Base-by-base conservation (phyloP, 2,888 invertebrate species). In the Reticulitermes lucifugus region DNA sequence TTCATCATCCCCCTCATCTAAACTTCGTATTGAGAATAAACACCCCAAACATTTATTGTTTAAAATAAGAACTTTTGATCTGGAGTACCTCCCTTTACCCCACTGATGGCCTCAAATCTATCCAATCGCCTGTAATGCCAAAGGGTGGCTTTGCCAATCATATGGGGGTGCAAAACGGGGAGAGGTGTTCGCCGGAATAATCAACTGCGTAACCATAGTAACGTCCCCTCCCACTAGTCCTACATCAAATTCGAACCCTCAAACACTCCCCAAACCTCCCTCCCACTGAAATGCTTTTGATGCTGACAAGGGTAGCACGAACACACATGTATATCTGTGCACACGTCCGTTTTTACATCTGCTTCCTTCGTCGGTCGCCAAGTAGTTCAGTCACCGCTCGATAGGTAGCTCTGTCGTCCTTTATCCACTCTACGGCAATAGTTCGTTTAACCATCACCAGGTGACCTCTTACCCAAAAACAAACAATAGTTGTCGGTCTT, bases 111-210 rank as follows among this genome's bases (percentile, higher is more conserved):
- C 84, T 51, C 22, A 60, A 84, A 73, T 86, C 83, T 83, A 83
- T 79, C 86, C 86, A 83, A 86, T 85, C 77, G 86, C 82, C 71
- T 65, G 41, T 79, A 79, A 59, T 75, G 86, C 41, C 65, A 59
- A 79, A 83, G 79, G 79, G 83, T 85, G 83, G 86, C 73, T 81
- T 85, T 86, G 86, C 85, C 85, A 85, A 85, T 84, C 84, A 79
- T 79, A 46, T 41, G 84, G 82, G 84, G 83, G 65, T 65, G 65
- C 65, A 65, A 65, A 65, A n/a, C 0, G n/a, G 65, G 65, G 77
- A 71, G 86, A 71, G 79, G 73, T 77, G 51, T 65, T 73, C 65
- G 77, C 51, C 51, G 65, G 79, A 46, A 84, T 86, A 86, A 86
- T 86, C 86, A 86, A 70, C 77, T 59, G 41, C 75, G 85, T 86